Base-by-base conservation (phyloP, 2,797 vertebrate species). In the Eutrigla gurnardus region DNA sequence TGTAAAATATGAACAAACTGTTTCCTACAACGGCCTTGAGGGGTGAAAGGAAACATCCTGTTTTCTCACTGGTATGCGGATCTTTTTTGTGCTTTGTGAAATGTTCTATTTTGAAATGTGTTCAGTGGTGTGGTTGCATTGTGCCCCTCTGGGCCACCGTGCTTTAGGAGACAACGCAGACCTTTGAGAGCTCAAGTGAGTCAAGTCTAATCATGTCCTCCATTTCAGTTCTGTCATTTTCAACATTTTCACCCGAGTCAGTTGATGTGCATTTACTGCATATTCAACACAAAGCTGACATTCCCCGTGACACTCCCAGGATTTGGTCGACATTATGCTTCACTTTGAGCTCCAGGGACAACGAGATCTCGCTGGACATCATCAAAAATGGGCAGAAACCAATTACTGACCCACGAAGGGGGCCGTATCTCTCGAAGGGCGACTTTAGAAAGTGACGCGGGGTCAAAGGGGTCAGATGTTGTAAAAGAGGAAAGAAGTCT, bases 401-500 rank as follows among this genome's bases (percentile, higher is more conserved):
- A 73, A 40, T 37, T 46, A 47, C 35, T 39, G 39, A 57, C 11
- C 62, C 39, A 66, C 25, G 36, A 12, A n/a, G 45, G 65, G 42
- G 35, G 14, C 13, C 40, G 14, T 3, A 37, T 57, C 53, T 39
- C 3, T 12, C 46, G 11, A 25, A 64, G 32, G 35, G 18, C 2
- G 3, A 40, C 50, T 6, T 47, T n/a, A 63, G 14, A 32, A 46
- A 53, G 45, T 52, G 42, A 43, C 0, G 2, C n/a, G 2, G 32
- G 10, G 36, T 53, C 0, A 3, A 53, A 50, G 7, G 50, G 15
- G 25, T 35, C 0, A 1, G 37, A 61, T 35, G 42, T n/a, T 63
- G 45, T 32, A 11, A 64, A 49, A 64, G 14, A 64, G 3, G n/a
- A 58, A 17, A 9, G 25, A 45, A 49, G 73, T 57, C 54, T 60